A percentile compares a stretch with the other conserved stretches of the same genome.
Conservation (phyloP, 2,888 invertebrate species). For the Netelia fuscicornis region DNA sequence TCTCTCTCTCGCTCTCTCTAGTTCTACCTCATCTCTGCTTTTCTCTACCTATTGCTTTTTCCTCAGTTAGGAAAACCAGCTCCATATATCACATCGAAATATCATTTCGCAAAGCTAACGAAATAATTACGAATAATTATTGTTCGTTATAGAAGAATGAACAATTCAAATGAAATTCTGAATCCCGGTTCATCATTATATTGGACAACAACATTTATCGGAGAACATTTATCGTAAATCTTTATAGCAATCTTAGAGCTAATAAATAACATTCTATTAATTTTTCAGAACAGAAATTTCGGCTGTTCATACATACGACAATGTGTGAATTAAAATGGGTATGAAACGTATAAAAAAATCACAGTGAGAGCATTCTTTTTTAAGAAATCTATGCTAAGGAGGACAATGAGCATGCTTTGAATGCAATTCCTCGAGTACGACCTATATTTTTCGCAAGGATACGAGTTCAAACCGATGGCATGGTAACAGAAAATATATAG, state of each 20-base stretch:
- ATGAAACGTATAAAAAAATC: too few relatives aligned
- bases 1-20: conserved; percentile 21
- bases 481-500: background rate
- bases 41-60: background rate
- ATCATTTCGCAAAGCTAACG: background rate
- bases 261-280: background rate
- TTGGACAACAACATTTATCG: too few relatives aligned
- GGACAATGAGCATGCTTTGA: too few relatives aligned
- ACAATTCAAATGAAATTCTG: background rate
- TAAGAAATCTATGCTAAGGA: background rate
- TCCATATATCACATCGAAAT: background rate
- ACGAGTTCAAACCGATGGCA: conserved; percentile 29
- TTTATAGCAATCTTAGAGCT: too few relatives aligned
- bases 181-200: too few relatives aligned
- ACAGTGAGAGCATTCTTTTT: conserved; percentile 6
- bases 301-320: too few relatives aligned
- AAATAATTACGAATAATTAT: background rate
- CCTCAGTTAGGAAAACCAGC: background rate
- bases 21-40: conserved; percentile 1
- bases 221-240: too few relatives aligned
- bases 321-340: too few relatives aligned
- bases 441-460: conserved; percentile 31
- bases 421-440: too few relatives aligned
- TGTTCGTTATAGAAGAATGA: background rate
- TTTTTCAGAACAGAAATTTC: too few relatives aligned